A percentile compares a stretch with the other conserved stretches of the same genome.
phyloP scores from a whole-genome alignment of 2,888 invertebrate genomes.

The Catonia carolina region DNA sequence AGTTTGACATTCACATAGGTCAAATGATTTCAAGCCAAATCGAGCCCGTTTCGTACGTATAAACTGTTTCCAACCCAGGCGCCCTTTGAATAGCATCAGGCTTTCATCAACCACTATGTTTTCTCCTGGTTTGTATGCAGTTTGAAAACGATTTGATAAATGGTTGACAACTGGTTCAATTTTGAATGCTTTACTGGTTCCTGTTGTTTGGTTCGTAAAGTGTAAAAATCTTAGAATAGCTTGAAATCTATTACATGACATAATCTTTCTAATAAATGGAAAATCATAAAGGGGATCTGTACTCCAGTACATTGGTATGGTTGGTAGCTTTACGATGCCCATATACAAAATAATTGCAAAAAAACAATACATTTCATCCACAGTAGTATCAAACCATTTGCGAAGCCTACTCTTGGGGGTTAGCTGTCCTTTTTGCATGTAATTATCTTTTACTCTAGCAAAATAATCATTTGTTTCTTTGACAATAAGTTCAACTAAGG shows the following conservation, averaged over 20 bases:
- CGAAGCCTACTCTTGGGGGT: no score
- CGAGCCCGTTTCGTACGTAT: constrained; percentile 36
- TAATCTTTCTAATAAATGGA: background rate
- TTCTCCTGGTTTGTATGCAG: constrained; percentile 27
- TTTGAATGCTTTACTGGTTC: no score
- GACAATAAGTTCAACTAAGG: no score
- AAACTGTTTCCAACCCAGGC: constrained; percentile 37
- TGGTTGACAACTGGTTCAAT: constrained; percentile 29
- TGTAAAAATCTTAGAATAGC: background rate
- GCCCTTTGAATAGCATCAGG: constrained; percentile 36
- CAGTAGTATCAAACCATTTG: no score
- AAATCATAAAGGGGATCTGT: background rate
- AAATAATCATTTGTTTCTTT: no score
- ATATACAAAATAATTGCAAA: background rate
- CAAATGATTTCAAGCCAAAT: constrained; percentile 37
- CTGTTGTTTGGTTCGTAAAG: background rate
- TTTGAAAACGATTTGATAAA: constrained; percentile 28
- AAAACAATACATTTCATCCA: background rate
- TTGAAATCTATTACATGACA: background rate
- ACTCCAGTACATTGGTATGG: background rate
- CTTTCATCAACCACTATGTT: constrained; percentile 36
- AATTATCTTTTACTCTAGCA: no score
- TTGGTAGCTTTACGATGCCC: background rate
- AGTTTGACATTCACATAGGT: constrained; percentile 37
- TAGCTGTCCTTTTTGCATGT: no score